phyloP scores from a whole-genome alignment of 2,888 invertebrate genomes.

The Helobdella robusta region DNA sequence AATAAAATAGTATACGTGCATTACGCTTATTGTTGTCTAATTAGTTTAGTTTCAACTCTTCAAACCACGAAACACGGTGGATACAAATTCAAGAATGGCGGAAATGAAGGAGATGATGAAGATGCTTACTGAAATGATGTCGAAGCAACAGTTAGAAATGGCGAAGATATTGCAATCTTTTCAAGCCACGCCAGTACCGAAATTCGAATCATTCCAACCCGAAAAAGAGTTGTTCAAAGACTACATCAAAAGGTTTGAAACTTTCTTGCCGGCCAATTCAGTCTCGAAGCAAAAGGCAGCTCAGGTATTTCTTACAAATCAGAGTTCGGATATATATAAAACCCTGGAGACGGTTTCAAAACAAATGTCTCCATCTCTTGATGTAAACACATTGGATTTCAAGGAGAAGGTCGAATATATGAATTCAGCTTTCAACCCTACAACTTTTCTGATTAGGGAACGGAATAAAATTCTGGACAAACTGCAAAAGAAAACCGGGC shows the following conservation, averaged over 20 bases:
- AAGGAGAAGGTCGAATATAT: not conserved
- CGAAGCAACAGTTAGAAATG: no score
- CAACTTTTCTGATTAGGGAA: not conserved
- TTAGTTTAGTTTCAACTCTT: no score
- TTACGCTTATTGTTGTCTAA: no score
- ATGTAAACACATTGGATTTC: not conserved
- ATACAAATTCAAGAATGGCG: no score
- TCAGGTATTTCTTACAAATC: conserved; percentile 1
- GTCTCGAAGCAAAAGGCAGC: not conserved
- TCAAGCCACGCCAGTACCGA: not conserved
- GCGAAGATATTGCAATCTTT: no score
- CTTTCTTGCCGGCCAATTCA: not conserved
- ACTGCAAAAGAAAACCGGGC: not conserved
- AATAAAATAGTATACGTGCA: no score
- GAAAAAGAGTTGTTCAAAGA: not conserved
- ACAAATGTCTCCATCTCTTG: not conserved
- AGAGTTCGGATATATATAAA: not conserved
- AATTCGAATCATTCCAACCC: not conserved
- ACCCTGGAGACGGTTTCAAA: not conserved
- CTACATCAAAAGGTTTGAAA: not conserved
- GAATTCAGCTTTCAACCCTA: not conserved
- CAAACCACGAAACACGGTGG: no score
- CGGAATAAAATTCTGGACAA: not conserved
- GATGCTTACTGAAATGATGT: no score
- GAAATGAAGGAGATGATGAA: no score